phyloP scores from a whole-genome alignment of 2,797 vertebrate genomes.

The Aplochiton taeniatus region DNA sequence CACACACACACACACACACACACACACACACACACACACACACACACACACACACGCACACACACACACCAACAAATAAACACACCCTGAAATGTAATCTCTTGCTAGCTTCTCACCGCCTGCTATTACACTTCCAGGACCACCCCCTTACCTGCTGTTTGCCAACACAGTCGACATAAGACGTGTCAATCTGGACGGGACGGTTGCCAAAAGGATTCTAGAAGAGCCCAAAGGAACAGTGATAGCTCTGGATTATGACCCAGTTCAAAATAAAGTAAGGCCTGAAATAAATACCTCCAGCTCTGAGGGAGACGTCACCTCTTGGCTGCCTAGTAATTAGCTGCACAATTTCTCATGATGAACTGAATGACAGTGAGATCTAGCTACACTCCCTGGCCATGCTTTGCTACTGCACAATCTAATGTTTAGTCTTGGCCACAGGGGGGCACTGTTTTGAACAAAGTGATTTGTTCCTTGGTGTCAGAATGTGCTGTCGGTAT shows the following conservation, averaged over 20 bases:
- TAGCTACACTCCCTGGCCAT: constrained; percentile 25
- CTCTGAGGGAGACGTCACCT: not conserved
- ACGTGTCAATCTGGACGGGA: constrained; percentile 80
- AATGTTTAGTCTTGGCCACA: too few species aligned
- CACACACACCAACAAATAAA: constrained; percentile 12
- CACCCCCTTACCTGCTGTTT: constrained; percentile 83
- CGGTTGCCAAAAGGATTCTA: constrained; percentile 75
- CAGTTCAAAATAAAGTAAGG: constrained; percentile 84
- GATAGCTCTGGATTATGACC: constrained; percentile 90
- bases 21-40: not conserved
- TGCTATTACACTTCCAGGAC: constrained; percentile 69
- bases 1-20: constrained; percentile 5
- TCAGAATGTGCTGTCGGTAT: too few species aligned
- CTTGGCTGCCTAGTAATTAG: too few species aligned
- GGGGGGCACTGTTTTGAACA: too few species aligned
- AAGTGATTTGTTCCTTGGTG: too few species aligned
- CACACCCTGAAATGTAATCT: constrained; percentile 3
- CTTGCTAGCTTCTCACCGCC: not conserved
- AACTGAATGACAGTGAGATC: not conserved
- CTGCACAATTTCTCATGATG: not conserved
- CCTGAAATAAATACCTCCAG: constrained; percentile 28
- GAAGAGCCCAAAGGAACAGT: constrained; percentile 83
- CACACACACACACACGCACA: constrained; percentile 1
- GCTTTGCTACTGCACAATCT: not conserved
- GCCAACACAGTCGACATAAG: constrained; percentile 84